These are phyloP conservation scores for human (Homo sapiens) DNA, from an alignment of 2,113 vertebrate species.

Conservation along the genomic window GRCh38 chr4:141807501-141808000, in stretches of 20 bases:
- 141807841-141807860: background rate
- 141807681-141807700: accelerated
- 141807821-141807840: background rate
- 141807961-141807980: background rate
- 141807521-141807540: background rate
- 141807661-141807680: background rate
- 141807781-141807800: background rate
- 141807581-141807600: background rate
- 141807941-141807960: background rate
- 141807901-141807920: background rate
- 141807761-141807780: background rate
- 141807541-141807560: background rate
- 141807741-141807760: accelerated
- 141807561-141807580: background rate
- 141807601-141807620: background rate
- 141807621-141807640: background rate
- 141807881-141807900: background rate
- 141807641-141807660: background rate
- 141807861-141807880: background rate
- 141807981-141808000: background rate
- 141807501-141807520: background rate
- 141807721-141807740: background rate
- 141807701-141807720: background rate
- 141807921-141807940: background rate
- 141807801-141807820: background rate